phyloP scores from a whole-genome alignment of 2,113 vertebrate genomes.

The Acrocephalus kingi region DNA sequence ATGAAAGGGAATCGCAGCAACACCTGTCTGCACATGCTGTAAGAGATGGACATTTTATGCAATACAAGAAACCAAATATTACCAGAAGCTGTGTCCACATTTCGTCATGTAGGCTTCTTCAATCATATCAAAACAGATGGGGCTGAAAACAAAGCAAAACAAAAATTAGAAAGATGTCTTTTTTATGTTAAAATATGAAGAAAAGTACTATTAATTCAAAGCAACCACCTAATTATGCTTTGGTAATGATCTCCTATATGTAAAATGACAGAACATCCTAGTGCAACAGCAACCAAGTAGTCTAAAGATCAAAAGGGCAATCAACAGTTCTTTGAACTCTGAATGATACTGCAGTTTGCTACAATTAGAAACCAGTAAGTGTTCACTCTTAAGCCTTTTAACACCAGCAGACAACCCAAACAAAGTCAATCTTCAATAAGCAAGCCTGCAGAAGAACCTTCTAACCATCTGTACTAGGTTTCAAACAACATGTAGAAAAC shows the following conservation, averaged over 20 bases:
- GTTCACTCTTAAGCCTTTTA: not conserved
- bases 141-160: slow-evolving; percentile 78
- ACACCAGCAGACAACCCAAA: not conserved
- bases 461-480: not conserved
- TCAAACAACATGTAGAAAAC: not conserved
- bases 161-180: not conserved
- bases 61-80: slow-evolving; percentile 55
- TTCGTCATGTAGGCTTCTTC: slow-evolving; percentile 99
- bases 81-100: slow-evolving; percentile 99
- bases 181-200: not conserved
- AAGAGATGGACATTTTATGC: not conserved
- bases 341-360: not conserved
- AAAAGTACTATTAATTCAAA: not conserved
- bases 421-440: not conserved
- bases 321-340: not conserved
- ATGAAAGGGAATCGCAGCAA: not conserved
- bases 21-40: not conserved
- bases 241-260: not conserved
- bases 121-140: slow-evolving; percentile 99
- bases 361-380: not conserved
- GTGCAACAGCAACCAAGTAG: not conserved
- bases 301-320: slow-evolving; percentile 18
- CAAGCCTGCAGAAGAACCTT: not conserved
- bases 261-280: not conserved
- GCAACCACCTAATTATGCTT: not conserved